Conservation (phyloP, 1,140 invertebrate species). For the Drosophila tani region DNA sequence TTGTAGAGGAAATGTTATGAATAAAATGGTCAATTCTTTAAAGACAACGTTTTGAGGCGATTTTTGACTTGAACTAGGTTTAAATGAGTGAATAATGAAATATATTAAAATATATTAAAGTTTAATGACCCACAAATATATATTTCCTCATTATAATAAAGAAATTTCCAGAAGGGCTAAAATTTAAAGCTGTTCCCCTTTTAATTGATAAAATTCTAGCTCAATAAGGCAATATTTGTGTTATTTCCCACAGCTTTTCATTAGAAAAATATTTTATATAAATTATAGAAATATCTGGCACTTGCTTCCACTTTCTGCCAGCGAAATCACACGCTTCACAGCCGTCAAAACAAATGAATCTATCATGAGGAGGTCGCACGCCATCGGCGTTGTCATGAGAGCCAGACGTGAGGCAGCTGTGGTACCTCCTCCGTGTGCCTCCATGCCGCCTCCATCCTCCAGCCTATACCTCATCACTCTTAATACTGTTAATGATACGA, state of each 20-base stretch:
- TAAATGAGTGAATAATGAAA: too few species aligned
- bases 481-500: slow-evolving; percentile 52
- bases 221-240: background rate
- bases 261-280: slow-evolving; percentile 16
- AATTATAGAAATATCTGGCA: slow-evolving; percentile 20
- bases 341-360: slow-evolving; percentile 68
- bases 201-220: background rate
- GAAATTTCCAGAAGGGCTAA: background rate
- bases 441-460: background rate
- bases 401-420: slow-evolving; percentile 40
- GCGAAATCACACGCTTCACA: slow-evolving; percentile 35
- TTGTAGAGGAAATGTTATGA: slow-evolving; percentile 9
- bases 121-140: background rate
- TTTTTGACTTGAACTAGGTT: too few species aligned
- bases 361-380: slow-evolving; percentile 65
- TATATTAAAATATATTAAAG: background rate
- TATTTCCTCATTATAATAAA: too few species aligned
- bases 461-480: slow-evolving; percentile 27
- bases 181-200: background rate
- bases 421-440: slow-evolving; percentile 1
- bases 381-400: slow-evolving; percentile 56
- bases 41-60: background rate
- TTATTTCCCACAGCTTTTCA: slow-evolving; percentile 17
- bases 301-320: slow-evolving; percentile 37
- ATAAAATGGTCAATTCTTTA: slow-evolving; percentile 25